A percentile compares a stretch with the other conserved stretches of the same genome.
Evolutionary conservation across 2,888 invertebrate genomes (phyloP).

Genomic region (Drosophila dives): DNA sequence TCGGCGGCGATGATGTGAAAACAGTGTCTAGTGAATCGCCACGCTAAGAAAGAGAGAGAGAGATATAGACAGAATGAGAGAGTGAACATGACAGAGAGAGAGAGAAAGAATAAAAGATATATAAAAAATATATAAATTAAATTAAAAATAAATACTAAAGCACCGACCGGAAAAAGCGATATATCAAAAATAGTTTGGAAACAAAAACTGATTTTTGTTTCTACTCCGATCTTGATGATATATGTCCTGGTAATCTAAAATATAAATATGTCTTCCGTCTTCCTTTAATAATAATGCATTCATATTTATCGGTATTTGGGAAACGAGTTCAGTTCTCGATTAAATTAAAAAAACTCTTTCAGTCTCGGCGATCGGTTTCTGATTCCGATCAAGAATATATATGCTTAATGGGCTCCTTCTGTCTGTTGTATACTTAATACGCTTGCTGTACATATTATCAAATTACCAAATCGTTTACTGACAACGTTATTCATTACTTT

Average conservation of each 20-base stretch:
- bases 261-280: neutral
- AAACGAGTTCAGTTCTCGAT: neutral
- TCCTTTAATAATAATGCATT: too few relatives aligned
- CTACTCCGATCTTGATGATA: neutral
- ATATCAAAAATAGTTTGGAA: neutral
- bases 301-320: neutral
- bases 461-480: too few relatives aligned
- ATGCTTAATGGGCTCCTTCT: too few relatives aligned
- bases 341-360: neutral
- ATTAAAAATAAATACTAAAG: neutral
- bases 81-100: neutral
- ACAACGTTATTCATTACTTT: too few relatives aligned
- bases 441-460: too few relatives aligned
- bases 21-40: conserved; percentile 89
- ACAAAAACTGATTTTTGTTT: neutral
- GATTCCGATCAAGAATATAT: too few relatives aligned
- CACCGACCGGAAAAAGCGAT: neutral
- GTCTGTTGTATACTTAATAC: too few relatives aligned
- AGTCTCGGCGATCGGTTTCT: neutral
- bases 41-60: conserved; percentile 84
- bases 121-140: neutral
- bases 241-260: neutral
- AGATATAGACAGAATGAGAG: neutral
- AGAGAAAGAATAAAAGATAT: neutral
- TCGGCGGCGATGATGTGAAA: conserved; percentile 87